phyloP scores from a whole-genome alignment of 2,113 vertebrate genomes.

The Saguinus midas region DNA sequence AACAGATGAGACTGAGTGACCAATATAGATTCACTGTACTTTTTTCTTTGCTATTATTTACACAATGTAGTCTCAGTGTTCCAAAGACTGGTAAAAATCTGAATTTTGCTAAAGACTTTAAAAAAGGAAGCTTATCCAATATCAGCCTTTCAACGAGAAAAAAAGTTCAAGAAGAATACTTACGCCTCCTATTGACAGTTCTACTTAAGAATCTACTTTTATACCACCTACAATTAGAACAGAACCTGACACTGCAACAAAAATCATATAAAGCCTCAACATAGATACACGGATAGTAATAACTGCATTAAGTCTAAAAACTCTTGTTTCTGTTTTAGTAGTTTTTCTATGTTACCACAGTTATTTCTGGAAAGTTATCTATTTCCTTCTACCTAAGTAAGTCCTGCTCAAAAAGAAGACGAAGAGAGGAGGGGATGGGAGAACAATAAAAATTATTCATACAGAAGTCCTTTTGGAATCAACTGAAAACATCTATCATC shows the following conservation, averaged over 20 bases:
- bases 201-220: not conserved
- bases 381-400: not conserved
- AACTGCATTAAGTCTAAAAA: not conserved
- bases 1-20: not conserved
- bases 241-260: not conserved
- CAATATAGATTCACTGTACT: not conserved
- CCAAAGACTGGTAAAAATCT: not conserved
- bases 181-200: not conserved
- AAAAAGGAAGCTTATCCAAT: not conserved
- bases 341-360: not conserved
- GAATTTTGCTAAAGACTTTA: not conserved
- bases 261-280: not conserved
- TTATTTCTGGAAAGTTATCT: slow-evolving; percentile 16
- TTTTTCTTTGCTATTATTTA: not conserved
- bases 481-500: not conserved
- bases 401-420: not conserved
- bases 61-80: not conserved
- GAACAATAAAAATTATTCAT: not conserved
- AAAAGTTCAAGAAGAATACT: not conserved
- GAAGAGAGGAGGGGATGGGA: too few relatives aligned
- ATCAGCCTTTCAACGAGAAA: not conserved
- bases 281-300: not conserved
- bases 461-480: slow-evolving; percentile 1
- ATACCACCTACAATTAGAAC: not conserved
- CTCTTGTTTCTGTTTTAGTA: not conserved